Evolutionary conservation across 2,797 vertebrate genomes (phyloP), one percentile per base, ranked within the genome.

Genomic region (Sebastes aleutianus): DNA sequence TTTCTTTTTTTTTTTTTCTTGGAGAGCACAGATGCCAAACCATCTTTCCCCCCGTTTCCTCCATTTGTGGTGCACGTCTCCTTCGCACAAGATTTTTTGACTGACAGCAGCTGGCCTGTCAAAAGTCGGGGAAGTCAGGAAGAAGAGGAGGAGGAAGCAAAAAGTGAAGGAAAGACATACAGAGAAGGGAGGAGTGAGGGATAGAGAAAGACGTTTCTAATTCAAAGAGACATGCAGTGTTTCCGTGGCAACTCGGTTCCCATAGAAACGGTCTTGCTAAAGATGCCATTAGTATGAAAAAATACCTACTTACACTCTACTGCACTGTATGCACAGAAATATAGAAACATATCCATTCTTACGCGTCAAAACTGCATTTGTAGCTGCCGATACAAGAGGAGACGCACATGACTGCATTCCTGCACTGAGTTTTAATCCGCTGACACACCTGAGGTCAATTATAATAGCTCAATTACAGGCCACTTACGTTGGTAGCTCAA

Each of bases 201-300:
- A 91, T 85, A 76, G 94, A 92, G 91, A 85, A 94, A 96, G 96
- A 96, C 96, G 96, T 96, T 97, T 96, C 97, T 97, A 97, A 98
- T 98, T 98, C 97, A 96, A 96, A 97, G 94, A 97, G 97, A 96
- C 95, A 93, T 95, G 94, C 94, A 95, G 97, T 94, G 97, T 98
- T 97, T 95, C 97, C 97, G 95, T 98, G 96, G 96, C 95, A 98
- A 99, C 97, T 88, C 94, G 94, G 97, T 96, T 94, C 87, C 95
- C 95, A 95, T 95, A 88, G 95, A 95, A 95, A 96, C 94, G 76
- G 84, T 93, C 91, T 87, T 91, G 91, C 93, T 96, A 95, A 96
- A 96, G 95, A 96, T 95, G 93, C 95, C 93, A 96, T 96, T 95
- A 95, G 91, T 93, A 93, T 94, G 89, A 93, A 93, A 57, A 95